Evolutionary conservation across 2,113 vertebrate genomes (phyloP).

Genomic region (Coreoperca whiteheadi): DNA sequence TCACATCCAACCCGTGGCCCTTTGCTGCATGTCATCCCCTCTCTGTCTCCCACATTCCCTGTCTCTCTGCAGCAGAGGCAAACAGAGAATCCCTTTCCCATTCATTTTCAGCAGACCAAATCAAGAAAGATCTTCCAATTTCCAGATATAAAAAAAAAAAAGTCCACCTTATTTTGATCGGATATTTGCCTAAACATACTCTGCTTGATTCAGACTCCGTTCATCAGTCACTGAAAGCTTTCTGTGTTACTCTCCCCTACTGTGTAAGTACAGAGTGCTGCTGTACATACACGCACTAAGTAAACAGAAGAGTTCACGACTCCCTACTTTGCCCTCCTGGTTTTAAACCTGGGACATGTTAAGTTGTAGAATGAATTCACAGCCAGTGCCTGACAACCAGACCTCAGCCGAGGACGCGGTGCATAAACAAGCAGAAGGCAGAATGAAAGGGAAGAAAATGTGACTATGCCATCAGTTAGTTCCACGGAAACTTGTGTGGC

Average conservation of each 20-base stretch:
- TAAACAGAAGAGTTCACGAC: conserved; percentile 34
- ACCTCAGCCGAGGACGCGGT: conserved; percentile 6
- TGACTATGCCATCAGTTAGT: not conserved
- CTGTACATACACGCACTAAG: not conserved
- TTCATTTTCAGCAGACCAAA: not conserved
- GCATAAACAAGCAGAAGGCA: conserved; percentile 1
- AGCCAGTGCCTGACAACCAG: conserved; percentile 3
- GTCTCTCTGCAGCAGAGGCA: too few relatives aligned
- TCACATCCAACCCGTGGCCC: too few relatives aligned
- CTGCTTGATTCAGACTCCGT: not conserved
- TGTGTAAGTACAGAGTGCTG: conserved; percentile 9
- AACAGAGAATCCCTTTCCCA: too few relatives aligned
- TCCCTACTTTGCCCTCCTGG: conserved; percentile 19
- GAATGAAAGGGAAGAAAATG: conserved; percentile 1
- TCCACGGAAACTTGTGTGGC: not conserved
- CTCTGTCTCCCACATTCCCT: too few relatives aligned
- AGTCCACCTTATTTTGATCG: not conserved
- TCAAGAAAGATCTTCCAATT: not conserved
- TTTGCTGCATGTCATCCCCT: too few relatives aligned
- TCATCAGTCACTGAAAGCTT: conserved; percentile 16
- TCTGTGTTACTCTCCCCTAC: not conserved
- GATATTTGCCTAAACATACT: not conserved
- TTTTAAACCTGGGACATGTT: conserved; percentile 41
- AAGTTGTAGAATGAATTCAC: conserved; percentile 13
- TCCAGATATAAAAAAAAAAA: conserved; percentile 13